Evolutionary conservation across 2,113 vertebrate species (phyloP).

Genomic region (Prochilodus magdalenae): DNA sequence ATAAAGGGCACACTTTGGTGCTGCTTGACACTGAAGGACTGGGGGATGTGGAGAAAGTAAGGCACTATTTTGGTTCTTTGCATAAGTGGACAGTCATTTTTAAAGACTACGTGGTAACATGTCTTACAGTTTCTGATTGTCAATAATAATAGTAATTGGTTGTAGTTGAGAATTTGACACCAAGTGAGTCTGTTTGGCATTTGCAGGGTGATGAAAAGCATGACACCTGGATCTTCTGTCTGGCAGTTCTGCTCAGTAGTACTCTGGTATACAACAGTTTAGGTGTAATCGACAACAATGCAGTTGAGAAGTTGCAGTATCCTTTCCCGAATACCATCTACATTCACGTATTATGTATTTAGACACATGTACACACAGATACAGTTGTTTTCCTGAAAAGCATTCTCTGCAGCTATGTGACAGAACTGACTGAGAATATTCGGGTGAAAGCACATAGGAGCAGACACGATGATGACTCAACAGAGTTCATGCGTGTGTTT

Average conservation of each 20-base stretch:
- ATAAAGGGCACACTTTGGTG: conserved; percentile 47
- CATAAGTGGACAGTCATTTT: background rate
- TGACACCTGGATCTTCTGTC: conserved; percentile 70
- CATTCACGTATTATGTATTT: too few species aligned
- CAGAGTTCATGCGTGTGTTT: conserved; percentile 67
- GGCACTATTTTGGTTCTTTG: background rate
- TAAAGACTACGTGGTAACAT: background rate
- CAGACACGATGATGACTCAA: conserved; percentile 34
- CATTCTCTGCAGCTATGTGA: conserved; percentile 63
- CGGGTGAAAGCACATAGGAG: conserved; percentile 59
- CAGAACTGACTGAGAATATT: conserved; percentile 71
- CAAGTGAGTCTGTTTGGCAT: background rate
- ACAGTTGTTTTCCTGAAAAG: conserved; percentile 26
- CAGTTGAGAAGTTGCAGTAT: conserved; percentile 47
- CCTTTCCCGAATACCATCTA: background rate
- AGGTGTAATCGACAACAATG: conserved; percentile 52
- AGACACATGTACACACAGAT: background rate
- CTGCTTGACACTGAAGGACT: conserved; percentile 57
- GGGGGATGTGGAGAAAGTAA: conserved; percentile 50
- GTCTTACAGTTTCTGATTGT: too few species aligned
- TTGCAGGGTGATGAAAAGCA: conserved; percentile 65
- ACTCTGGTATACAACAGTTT: conserved; percentile 68
- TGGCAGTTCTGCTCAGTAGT: conserved; percentile 68
- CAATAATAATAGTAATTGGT: background rate
- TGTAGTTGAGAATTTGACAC: too few species aligned